Base-by-base conservation (phyloP, 2,113 vertebrate genomes). In the Calidris pygmaea region DNA sequence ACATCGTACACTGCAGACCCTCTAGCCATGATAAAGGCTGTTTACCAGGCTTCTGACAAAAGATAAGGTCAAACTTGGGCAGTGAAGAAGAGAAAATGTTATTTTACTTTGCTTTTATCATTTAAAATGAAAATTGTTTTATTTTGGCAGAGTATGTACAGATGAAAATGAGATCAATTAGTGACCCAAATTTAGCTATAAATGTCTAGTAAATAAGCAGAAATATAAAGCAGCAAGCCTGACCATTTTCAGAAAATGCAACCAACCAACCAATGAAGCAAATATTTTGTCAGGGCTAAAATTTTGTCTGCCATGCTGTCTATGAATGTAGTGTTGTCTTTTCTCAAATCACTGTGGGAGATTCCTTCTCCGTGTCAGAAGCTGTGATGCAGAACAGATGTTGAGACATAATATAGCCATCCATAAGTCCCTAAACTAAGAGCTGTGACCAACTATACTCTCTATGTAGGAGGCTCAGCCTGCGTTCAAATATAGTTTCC, bases 341-440 rank as follows among this genome's bases (percentile, higher is more conserved):
- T 80, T 37, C 41, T 85, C 30, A 81, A 74, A 87, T 56, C 47
- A 41, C 79, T 90, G 76, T 85, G 85, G 52, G 80, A 93, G 63
- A 67, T 71, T 88, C 30, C 17, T 87, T 92, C 59, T 87, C 29
- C 26, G 9, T 71, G 55, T 80, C 72, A 85, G 55, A 92, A 77
- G 10, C 6, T 70, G 56, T 83, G 85, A 95, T 88, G 82, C n/a
- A 97, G 67, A 97, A 93, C 95, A 94, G 90, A 93, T 95, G 91
- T 58, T 79, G 82, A 85, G 81, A 88, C 32, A 88, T 65, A 70
- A 86, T 77, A 90, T 30, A 90, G 59, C 72, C 52, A 88, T 76
- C 85, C 65, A 73, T 66, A 96, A 94, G 94, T 83, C 55, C 75
- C 93, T 77, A 75, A 91, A 37, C 73, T 80, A 52, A 79, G 55